Evolutionary conservation across 2,797 vertebrate genomes (phyloP).

Genomic region (Myotis daubentonii): DNA sequence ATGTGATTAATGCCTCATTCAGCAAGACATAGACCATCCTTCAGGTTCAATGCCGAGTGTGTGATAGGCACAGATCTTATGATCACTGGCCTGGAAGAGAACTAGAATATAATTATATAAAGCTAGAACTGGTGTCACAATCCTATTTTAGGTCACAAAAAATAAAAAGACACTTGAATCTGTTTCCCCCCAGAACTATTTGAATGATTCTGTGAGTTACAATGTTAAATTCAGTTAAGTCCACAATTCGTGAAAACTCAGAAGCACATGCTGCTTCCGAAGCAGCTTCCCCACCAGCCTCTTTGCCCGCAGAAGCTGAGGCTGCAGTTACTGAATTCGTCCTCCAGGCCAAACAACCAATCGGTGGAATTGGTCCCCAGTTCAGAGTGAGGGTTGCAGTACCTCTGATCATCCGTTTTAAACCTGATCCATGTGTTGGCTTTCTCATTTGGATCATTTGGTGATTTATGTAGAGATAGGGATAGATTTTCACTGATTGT

Average conservation of each 20-base stretch:
- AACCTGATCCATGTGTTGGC: fast-evolving
- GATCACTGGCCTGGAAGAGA: background rate
- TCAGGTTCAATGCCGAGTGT: fast-evolving
- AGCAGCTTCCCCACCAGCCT: background rate
- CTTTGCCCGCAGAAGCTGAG: too few relatives aligned
- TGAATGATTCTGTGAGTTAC: background rate
- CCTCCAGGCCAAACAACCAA: fast-evolving
- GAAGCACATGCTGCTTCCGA: background rate
- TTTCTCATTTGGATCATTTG: background rate
- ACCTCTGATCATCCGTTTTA: fast-evolving
- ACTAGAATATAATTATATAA: fast-evolving
- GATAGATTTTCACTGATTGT: too few relatives aligned
- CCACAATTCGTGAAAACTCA: background rate
- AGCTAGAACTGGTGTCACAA: background rate
- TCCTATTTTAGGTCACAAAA: background rate
- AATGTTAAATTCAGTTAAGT: background rate
- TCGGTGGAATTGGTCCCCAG: fast-evolving
- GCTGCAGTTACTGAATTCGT: fast-evolving
- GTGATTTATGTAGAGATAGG: background rate
- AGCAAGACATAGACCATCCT: background rate
- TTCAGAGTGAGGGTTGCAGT: fast-evolving
- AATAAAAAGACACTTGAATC: background rate
- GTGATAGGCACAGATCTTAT: fast-evolving
- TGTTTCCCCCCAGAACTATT: background rate
- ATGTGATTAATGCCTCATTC: background rate